phyloP scores from a whole-genome alignment of 1,140 invertebrate genomes.

The Nymphalis io region DNA sequence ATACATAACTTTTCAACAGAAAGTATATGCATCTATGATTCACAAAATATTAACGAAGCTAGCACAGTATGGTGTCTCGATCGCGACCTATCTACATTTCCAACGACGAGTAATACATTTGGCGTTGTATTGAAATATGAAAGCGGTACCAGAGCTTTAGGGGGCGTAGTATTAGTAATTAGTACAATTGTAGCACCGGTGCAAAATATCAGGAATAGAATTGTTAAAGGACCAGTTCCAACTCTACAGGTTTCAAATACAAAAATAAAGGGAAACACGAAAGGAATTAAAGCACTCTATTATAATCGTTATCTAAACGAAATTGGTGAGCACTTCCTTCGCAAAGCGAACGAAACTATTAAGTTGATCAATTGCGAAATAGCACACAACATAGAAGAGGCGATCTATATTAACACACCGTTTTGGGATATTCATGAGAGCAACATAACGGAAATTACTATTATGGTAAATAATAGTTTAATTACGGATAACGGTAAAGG shows the following conservation, averaged over 20 bases:
- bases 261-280: conserved; percentile 89
- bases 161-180: conserved; percentile 90
- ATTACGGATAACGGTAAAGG: conserved; percentile 93
- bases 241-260: conserved; percentile 86
- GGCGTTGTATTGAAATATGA: conserved; percentile 90
- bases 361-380: conserved; percentile 90
- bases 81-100: conserved; percentile 92
- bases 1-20: conserved; percentile 93
- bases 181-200: conserved; percentile 87
- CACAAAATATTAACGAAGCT: conserved; percentile 82
- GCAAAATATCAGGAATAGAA: conserved; percentile 85
- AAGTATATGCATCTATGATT: conserved; percentile 89
- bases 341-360: conserved; percentile 94
- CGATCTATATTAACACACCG: conserved; percentile 90
- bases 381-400: conserved; percentile 89
- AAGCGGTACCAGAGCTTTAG: conserved; percentile 89
- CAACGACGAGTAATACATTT: conserved; percentile 91
- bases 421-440: conserved; percentile 90
- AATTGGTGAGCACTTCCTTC: conserved; percentile 90
- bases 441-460: conserved; percentile 91
- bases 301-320: conserved; percentile 95
- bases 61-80: conserved; percentile 88
- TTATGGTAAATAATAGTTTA: conserved; percentile 91
- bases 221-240: conserved; percentile 88
- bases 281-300: conserved; percentile 91